Evolutionary conservation across 1,140 invertebrate genomes (phyloP), one percentile per base, ranked within the genome.

Genomic region (Leptonema lineaticorne): DNA sequence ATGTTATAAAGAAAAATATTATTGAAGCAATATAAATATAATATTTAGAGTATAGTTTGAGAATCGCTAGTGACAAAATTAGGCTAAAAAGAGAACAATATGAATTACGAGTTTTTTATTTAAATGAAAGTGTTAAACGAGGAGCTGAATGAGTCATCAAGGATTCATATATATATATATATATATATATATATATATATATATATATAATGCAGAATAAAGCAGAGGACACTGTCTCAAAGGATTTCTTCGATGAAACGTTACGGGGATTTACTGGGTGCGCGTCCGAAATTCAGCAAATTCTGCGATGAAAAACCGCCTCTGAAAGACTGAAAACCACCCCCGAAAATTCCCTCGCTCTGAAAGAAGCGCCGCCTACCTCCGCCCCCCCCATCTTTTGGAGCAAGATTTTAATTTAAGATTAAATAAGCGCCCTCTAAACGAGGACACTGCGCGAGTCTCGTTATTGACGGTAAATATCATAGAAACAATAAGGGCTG

Each of bases 341-440:
- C n/a, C n/a, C n/a, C n/a, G n/a, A n/a, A n/a, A n/a, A n/a, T n/a
- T n/a, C n/a, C n/a, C n/a, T n/a, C n/a, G n/a, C n/a, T n/a, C n/a
- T n/a, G n/a, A n/a, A n/a, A n/a, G n/a, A n/a, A n/a, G n/a, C n/a
- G n/a, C n/a, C n/a, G n/a, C n/a, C n/a, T n/a, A n/a, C n/a, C n/a
- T n/a, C n/a, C n/a, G n/a, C n/a, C n/a, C n/a, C n/a, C n/a, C n/a
- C n/a, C n/a, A n/a, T n/a, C n/a, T n/a, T n/a, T n/a, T n/a, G n/a
- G n/a, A n/a, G n/a, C n/a, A n/a, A 41, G 37, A 41, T 41, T 41
- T 41, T 41, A 41, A 41, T 41, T 41, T 41, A 41, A 41, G 37
- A 41, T 41, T 41, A 41, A 41, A 41, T 41, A 41, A 41, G 16
- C 37, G 37, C 37, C 37, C 11, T 41, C 37, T 9, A 41, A 41